These are phyloP conservation scores for Stegodyphus dumicola DNA, from an alignment of 1,140 invertebrate species.

Conservation along the genomic window DNA sequence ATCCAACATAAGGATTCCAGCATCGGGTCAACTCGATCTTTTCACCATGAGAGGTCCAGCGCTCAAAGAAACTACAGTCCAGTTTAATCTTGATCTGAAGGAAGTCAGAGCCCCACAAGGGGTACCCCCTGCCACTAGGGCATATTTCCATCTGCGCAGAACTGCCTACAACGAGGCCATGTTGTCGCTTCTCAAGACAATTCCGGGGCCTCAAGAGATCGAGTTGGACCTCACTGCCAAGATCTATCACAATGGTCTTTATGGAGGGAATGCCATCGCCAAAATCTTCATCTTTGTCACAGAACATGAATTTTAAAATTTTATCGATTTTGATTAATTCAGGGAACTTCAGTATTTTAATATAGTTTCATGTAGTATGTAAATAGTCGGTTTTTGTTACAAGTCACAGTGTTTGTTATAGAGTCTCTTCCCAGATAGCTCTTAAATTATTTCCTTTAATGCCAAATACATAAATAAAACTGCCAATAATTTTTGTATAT, in stretches of 20 bases:
- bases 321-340: too few relatives aligned
- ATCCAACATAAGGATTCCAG: slow-evolving; percentile 81
- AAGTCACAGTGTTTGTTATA: not conserved
- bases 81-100: slow-evolving; percentile 80
- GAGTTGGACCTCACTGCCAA: slow-evolving; percentile 88
- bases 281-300: slow-evolving; percentile 88
- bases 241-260: slow-evolving; percentile 77
- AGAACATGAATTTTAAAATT: slow-evolving; percentile 78
- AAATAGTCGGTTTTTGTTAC: not conserved
- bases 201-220: slow-evolving; percentile 89
- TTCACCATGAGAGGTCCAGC: slow-evolving; percentile 85
- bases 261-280: slow-evolving; percentile 82
- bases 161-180: slow-evolving; percentile 76
- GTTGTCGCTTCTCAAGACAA: slow-evolving; percentile 77
- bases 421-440: not conserved
- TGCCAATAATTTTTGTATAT: not conserved
- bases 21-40: slow-evolving; percentile 77
- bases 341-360: too few relatives aligned
- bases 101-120: slow-evolving; percentile 74
- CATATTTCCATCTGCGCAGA: slow-evolving; percentile 75
- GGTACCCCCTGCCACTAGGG: slow-evolving; percentile 73
- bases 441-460: not conserved
- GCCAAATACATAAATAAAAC: not conserved
- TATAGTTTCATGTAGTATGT: not conserved
- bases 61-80: slow-evolving; percentile 75